Evolutionary conservation across 2,797 vertebrate species (phyloP).

Genomic region (Micropoecilia bifurca): DNA sequence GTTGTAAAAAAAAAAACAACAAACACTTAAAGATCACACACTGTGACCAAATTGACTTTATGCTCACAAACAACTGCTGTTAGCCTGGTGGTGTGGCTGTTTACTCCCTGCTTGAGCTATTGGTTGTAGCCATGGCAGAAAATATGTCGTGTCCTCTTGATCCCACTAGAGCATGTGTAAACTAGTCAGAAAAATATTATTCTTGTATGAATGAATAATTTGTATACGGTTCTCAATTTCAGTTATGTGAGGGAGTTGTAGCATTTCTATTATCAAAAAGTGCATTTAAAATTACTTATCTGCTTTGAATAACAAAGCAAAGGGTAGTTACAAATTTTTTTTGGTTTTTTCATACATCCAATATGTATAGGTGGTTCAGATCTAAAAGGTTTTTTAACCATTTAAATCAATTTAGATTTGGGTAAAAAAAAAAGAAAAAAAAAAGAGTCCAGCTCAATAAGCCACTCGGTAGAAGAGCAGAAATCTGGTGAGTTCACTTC

Average conservation of each 20-base stretch:
- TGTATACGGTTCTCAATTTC: background rate
- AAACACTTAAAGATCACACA: background rate
- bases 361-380: background rate
- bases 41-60: background rate
- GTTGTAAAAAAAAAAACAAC: background rate
- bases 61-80: background rate
- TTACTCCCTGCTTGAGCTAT: background rate
- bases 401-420: background rate
- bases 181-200: background rate
- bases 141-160: background rate
- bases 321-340: background rate
- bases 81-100: background rate
- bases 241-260: background rate
- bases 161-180: background rate
- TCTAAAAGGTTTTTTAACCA: background rate
- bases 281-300: background rate
- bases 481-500: constrained; percentile 49
- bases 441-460: constrained; percentile 44
- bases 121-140: background rate
- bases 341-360: background rate
- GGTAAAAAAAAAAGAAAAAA: no score
- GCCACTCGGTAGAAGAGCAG: constrained; percentile 48
- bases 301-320: background rate
- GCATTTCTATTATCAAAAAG: background rate
- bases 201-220: background rate